Evolutionary conservation across 2,113 vertebrate genomes (phyloP).

Genomic region (Eubucco bourcierii): DNA sequence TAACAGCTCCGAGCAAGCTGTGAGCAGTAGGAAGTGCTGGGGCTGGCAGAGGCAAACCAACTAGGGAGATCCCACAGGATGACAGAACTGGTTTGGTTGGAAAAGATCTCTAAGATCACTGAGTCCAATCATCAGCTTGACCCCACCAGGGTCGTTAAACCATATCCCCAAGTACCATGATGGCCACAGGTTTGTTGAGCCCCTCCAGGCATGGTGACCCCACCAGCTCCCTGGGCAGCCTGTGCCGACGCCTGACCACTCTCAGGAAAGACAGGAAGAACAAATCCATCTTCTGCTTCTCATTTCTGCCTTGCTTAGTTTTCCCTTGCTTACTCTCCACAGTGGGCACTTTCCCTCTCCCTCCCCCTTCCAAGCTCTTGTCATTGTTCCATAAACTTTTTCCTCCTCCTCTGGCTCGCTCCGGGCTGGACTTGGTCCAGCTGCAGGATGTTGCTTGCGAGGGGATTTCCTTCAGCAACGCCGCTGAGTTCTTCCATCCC

Average conservation of each 20-base stretch:
- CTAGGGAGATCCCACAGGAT: not conserved
- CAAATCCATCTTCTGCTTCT: not conserved
- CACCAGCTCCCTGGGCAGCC: too few species aligned
- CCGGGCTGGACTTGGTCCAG: not conserved
- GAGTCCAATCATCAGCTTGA: too few species aligned
- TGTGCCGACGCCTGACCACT: too few species aligned
- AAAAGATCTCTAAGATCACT: too few species aligned
- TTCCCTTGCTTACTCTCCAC: not conserved
- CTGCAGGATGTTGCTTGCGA: not conserved
- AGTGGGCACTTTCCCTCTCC: not conserved
- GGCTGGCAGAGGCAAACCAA: not conserved
- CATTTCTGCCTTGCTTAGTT: not conserved
- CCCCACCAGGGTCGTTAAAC: too few species aligned
- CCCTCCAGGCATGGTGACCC: too few species aligned
- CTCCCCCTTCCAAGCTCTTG: not conserved
- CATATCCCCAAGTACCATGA: too few species aligned
- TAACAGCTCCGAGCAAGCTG: not conserved
- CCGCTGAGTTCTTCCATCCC: not conserved
- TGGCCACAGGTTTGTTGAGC: too few species aligned
- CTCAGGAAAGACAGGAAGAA: too few species aligned
- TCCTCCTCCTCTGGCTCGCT: not conserved
- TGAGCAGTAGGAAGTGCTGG: accelerated
- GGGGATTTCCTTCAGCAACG: not conserved
- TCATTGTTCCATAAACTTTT: not conserved
- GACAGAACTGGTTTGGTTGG: not conserved